Evolutionary conservation across 1,140 invertebrate genomes (phyloP), one percentile per base, ranked within the genome.

Genomic region (Zaprionus ghesquierei): DNA sequence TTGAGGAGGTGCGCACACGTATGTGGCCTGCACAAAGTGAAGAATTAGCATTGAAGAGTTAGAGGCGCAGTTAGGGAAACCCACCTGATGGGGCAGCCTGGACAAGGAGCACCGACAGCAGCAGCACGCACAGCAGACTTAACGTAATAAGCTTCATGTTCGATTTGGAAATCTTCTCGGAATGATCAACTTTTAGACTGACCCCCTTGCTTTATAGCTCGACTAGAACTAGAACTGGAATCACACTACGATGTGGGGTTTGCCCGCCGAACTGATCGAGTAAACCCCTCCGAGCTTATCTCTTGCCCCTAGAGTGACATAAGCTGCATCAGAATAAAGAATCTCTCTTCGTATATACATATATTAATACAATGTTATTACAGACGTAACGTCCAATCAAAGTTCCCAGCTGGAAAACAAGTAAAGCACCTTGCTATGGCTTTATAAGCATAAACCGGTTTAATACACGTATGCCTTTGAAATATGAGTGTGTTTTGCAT

Each of bases 111-210:
- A 65, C 5, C n/a, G 46, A 18, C 6, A 72, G 15, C n/a, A 62
- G 59, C 65, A 73, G 22, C 15, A 61, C 6, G 22, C 50, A 53
- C 22, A 69, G 46, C 9, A 66, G 9, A 23, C 22, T 46, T 9
- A 73, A 18, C 50, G 58, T 6, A 1, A 69, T 50, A 15, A 58
- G 70, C 71, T 62, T 62, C 71, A 74, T 74, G 9, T 22, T 56
- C 29, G 15, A 27, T 9, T 46, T 10, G 18, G 9, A 46, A 12
- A 22, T 46, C 18, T 12, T 23, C 2, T 13, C 29, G 18, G 15
- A 65, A 35, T 69, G 65, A 53, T 8, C 35, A 18, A 12, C 5
- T 50, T 9, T 18, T n/a, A 9, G 18, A 27, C n/a, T 27, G n/a
- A n/a, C 10, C 13, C 31, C 18, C 13, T 54, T 3, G 10, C 22